Evolutionary conservation across 2,113 vertebrate genomes (phyloP), one percentile per base, ranked within the genome.

Genomic region (Heloderma charlesbogerti): DNA sequence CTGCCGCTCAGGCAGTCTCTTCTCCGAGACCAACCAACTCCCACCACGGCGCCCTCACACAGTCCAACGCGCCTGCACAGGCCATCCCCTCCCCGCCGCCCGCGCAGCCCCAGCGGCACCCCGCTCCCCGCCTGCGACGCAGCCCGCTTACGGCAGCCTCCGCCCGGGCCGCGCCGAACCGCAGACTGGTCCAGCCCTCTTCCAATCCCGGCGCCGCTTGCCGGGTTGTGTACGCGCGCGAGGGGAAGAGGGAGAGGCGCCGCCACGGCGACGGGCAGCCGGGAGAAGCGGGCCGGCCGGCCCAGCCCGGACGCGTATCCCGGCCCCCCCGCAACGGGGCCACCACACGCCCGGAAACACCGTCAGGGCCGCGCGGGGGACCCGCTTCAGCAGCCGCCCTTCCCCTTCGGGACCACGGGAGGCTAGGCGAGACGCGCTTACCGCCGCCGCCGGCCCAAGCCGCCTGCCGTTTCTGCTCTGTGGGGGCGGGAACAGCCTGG

Each of bases 261-360:
- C 67, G 48, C 63, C 89, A 57, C 63, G 15, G 86, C 69, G 57
- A 40, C 81, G 43, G 16, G 25, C 71, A 69, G 43, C 80, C 69
- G 43, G n/a, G 43, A 87, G 74, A 57, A 85, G 85, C 6, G 34
- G 91, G n/a, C 31, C 48, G 60, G 91, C 93, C 91, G 89, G 66
- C 86, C 93, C 94, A 89, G 93, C 94, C 94, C 94, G 93, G 93
- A 93, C 89, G 91, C 94, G 87, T 92, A 88, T 93, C 92, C 51
- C 89, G n/a, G 74, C 78, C 63, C 86, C 40, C 37, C 31, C 1
- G 4, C 48, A 20, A 10, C 10, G 6, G 60, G n/a, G 60, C 60
- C 79, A 60, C 88, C 22, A 22, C 2, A 13, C 27, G 16, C 40
- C 96, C 94, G 96, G 96, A 96, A 96, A 51, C 92, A 63, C 94